phyloP scores from a whole-genome alignment of 64 coral and sea anemone species.

The Actinia equina region DNA sequence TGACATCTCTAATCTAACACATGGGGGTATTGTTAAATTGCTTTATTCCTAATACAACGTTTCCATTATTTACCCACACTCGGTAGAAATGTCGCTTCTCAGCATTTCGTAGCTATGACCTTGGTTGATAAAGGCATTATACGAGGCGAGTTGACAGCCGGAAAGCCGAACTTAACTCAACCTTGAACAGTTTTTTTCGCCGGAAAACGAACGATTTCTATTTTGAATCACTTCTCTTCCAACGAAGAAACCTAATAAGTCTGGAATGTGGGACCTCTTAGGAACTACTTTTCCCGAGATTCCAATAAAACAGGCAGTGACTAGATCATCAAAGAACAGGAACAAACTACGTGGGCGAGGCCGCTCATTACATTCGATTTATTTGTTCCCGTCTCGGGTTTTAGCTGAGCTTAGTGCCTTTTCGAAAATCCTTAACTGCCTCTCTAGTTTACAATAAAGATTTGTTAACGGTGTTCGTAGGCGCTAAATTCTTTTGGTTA shows the following conservation, averaged over 20 bases:
- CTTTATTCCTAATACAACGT: too few relatives aligned
- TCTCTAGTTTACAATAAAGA: neutral
- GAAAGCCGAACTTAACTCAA: neutral
- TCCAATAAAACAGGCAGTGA: neutral
- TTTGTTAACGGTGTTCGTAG: neutral
- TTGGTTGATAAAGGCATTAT: neutral
- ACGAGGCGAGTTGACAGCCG: neutral
- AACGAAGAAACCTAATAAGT: neutral
- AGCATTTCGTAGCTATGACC: neutral
- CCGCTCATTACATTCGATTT: neutral
- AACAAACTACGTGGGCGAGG: slow-evolving; percentile 3
- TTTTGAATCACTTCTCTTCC: neutral
- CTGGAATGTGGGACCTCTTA: neutral
- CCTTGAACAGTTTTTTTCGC: neutral
- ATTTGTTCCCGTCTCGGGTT: neutral
- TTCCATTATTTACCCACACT: neutral
- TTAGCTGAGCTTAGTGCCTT: neutral
- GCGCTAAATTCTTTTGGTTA: neutral
- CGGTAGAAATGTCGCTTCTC: neutral
- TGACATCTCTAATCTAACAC: too few relatives aligned
- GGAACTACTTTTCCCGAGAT: neutral
- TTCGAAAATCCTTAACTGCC: neutral
- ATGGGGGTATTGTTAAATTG: too few relatives aligned
- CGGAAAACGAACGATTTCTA: slow-evolving; percentile 8
- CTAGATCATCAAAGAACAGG: neutral